A percentile compares a stretch with the other conserved stretches of the same genome.
phyloP scores from a whole-genome alignment of 2,113 vertebrate genomes.

The Acanthochromis polyacanthus region DNA sequence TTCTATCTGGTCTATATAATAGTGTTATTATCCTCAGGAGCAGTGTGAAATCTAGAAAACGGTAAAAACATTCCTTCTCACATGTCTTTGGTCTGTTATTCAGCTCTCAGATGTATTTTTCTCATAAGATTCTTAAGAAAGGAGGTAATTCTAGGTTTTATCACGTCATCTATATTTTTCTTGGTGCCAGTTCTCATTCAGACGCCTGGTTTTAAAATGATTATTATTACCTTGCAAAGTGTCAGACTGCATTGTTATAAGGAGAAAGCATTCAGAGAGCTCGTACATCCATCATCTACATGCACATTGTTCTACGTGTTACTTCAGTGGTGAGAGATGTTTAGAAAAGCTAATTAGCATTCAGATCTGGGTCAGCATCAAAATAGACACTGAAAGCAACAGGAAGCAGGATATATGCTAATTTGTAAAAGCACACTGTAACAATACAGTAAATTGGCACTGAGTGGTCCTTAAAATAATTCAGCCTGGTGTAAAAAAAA shows the following conservation, averaged over 20 bases:
- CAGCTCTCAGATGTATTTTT: not conserved
- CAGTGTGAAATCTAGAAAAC: not conserved
- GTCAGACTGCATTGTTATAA: not conserved
- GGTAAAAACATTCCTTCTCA: not conserved
- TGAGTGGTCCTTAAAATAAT: too few species aligned
- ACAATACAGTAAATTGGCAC: too few species aligned
- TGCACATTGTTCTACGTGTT: not conserved
- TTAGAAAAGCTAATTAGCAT: not conserved
- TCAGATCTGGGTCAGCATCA: not conserved
- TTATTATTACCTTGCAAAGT: constrained; percentile 26
- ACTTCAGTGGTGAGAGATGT: not conserved
- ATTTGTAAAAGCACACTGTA: too few species aligned
- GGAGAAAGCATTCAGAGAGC: not conserved
- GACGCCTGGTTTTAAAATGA: not conserved
- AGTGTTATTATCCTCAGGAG: not conserved
- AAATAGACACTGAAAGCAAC: not conserved
- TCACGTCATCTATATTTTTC: not conserved
- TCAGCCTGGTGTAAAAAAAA: too few species aligned
- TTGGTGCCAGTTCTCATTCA: not conserved
- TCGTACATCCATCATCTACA: not conserved
- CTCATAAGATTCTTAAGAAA: too few species aligned
- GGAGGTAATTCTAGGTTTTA: not conserved
- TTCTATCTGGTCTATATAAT: not conserved
- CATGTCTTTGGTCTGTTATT: not conserved
- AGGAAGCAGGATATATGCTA: not conserved